These are phyloP conservation scores for Teleiodes luculella DNA, from an alignment of 2,888 invertebrate species.

Conservation along the genomic window DNA sequence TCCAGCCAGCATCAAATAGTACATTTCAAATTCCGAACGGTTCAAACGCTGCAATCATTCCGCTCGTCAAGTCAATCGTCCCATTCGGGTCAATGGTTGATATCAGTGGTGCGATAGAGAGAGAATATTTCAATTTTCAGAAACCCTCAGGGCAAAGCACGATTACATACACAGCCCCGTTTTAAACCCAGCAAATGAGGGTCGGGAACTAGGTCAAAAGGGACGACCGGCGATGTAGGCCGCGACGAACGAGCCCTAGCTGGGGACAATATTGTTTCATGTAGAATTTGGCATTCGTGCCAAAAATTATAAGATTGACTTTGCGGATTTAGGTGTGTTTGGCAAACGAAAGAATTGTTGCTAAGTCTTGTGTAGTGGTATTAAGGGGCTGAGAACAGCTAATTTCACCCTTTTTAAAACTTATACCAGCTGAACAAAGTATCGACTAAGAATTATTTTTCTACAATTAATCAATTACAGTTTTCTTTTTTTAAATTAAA, in stretches of 20 bases:
- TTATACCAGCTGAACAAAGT: not conserved
- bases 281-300: constrained; percentile 32
- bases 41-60: constrained; percentile 7
- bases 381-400: too few species aligned
- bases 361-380: not conserved
- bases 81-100: constrained; percentile 19
- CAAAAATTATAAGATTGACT: constrained; percentile 12
- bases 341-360: not conserved
- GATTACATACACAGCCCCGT: constrained; percentile 70
- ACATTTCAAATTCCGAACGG: constrained; percentile 1
- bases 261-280: constrained; percentile 45
- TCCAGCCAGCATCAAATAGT: not conserved
- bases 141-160: constrained; percentile 49
- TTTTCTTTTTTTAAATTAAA: too few species aligned
- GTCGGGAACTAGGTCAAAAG: constrained; percentile 71
- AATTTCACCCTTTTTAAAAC: too few species aligned
- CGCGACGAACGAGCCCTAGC: constrained; percentile 61
- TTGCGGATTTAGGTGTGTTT: not conserved
- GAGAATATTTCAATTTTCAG: constrained; percentile 30
- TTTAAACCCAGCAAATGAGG: constrained; percentile 69
- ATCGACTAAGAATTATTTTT: too few species aligned
- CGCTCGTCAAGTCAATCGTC: constrained; percentile 5
- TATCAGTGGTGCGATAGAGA: constrained; percentile 34
- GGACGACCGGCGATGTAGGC: constrained; percentile 60
- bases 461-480: too few species aligned